Percentiles rank a stretch among this genome's conserved stretches.
These are phyloP conservation scores for Agrotis segetum DNA, from an alignment of 2,888 invertebrate genomes.

Conservation along the genomic window DNA sequence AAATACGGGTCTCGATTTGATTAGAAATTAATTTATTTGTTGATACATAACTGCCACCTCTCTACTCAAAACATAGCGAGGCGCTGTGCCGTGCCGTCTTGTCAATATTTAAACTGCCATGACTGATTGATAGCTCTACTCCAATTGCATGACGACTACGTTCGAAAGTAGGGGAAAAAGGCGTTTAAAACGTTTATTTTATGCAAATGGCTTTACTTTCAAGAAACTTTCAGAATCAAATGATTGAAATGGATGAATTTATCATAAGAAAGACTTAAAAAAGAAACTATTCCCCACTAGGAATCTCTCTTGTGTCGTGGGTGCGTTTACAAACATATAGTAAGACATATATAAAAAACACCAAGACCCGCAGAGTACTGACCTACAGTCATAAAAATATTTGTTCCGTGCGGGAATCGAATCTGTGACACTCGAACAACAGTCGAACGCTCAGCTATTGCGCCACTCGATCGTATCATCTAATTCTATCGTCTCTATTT, in stretches of 20 bases:
- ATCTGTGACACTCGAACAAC: no score
- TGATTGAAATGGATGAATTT: background rate
- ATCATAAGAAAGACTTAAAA: background rate
- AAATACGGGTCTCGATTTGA: background rate
- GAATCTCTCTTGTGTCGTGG: no score
- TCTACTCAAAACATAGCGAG: background rate
- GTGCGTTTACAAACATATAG: no score
- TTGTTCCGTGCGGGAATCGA: no score
- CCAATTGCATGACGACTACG: slow-evolving; percentile 11
- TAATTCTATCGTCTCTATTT: slow-evolving; percentile 4
- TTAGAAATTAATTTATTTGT: background rate
- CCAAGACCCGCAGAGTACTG: no score
- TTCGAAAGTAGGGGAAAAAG: background rate
- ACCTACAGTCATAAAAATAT: no score
- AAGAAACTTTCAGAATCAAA: background rate
- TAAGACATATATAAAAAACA: no score
- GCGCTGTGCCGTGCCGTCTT: background rate
- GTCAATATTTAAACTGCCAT: slow-evolving; percentile 29
- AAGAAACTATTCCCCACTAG: no score
- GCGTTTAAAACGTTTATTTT: background rate
- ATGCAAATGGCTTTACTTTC: background rate
- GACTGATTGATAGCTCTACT: slow-evolving; percentile 11
- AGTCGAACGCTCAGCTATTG: no score
- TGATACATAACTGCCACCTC: background rate
- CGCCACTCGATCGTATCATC: no score